Evolutionary conservation across 1,140 invertebrate genomes (phyloP).

Genomic region (Caenorhabditis elegans): DNA sequence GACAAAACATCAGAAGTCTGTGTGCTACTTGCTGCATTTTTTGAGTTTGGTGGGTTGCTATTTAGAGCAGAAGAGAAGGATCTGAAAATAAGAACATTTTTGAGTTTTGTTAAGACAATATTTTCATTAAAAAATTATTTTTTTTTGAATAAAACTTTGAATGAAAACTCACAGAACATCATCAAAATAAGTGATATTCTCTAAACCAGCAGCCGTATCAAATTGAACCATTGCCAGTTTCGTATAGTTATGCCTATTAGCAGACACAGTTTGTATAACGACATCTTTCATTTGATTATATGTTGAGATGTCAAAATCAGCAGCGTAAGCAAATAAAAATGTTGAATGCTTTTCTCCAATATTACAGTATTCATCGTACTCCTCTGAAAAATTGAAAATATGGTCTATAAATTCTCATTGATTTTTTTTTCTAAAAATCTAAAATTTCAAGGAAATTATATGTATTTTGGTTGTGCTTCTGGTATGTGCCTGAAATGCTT

Average conservation of each 20-base stretch:
- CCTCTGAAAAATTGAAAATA: background rate
- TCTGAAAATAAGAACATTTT: background rate
- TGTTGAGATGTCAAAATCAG: background rate
- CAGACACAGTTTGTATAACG: background rate
- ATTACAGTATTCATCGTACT: constrained; percentile 11
- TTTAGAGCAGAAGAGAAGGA: background rate
- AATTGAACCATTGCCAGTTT: background rate
- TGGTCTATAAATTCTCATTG: background rate
- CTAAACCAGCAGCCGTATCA: background rate
- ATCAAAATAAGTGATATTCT: background rate
- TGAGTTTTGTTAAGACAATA: too few species aligned
- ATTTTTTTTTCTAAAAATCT: background rate
- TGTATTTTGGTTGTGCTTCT: background rate
- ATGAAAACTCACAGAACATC: background rate
- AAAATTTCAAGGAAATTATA: background rate
- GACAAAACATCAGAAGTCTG: background rate
- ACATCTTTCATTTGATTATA: background rate
- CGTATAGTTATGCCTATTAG: constrained; percentile 8
- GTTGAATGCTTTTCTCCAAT: constrained; percentile 23
- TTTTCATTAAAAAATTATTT: too few species aligned
- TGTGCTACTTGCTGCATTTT: background rate
- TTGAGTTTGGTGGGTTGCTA: background rate
- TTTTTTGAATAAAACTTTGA: too few species aligned
- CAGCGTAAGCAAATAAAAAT: background rate
- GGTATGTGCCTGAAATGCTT: background rate